Base-by-base conservation (phyloP, 2,888 invertebrate species). In the Gisinianus flammeolus region DNA sequence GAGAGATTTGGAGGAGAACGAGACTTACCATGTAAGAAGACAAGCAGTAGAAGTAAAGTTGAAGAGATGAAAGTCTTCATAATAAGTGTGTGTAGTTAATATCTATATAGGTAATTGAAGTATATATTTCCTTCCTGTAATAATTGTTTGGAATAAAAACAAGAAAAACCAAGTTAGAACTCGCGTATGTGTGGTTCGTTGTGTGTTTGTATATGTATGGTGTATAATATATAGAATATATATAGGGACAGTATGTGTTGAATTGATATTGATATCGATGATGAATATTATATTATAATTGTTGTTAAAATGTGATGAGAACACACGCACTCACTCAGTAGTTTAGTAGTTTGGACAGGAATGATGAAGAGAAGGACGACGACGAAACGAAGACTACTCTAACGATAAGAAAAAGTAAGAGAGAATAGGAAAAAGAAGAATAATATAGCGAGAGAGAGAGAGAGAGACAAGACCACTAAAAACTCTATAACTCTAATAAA, bases 21-120 rank as follows among this genome's bases (percentile, higher is more conserved):
- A 22, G 5, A 62, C 28, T 62, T 62, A 62, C 62, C 62, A 28
- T 62, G 62, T 62, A 62, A 62, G 8, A 28, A 5, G 62, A 62
- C 6, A 28, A 28, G 8, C 26, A 62, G 62, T 16, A 62, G 62
- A 28, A 62, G 62, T 28, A 62, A 28, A 62, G 62, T 12, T 10
- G 62, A 62, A 10, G 10, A 62, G 26, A 62, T 62, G 28, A 26
- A 62, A 26, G 24, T 26, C 62, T 62, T 62, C 62, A 62, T 62
- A 3, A 28, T 62, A 26, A n/a, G 22, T n/a, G 19, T 58, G n/a
- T 44, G 44, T 6, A 10, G 6, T 2, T n/a, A 58, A n/a, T n/a
- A 22, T n/a, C 22, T 58, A 2, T n/a, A 8, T 3, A n/a, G 56
- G 22, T 58, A 58, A 22, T 22, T 58, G 58, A n/a, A 5, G 12